These are phyloP conservation scores for Dasysyrphus tricinctus DNA, from an alignment of 2,888 invertebrate species.

Conservation along the genomic window DNA sequence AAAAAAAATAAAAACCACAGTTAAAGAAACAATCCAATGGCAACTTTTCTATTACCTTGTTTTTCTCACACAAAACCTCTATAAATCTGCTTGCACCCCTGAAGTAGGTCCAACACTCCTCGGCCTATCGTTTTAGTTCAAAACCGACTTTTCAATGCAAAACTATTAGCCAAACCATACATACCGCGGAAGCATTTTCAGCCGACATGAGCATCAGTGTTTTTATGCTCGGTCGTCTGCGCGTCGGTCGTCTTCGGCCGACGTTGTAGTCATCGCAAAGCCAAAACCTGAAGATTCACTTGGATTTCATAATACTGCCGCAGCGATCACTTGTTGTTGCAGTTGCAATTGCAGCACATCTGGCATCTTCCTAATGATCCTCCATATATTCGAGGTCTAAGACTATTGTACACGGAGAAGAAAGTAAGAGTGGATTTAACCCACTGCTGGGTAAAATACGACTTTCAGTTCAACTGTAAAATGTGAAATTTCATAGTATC, in stretches of 20 bases:
- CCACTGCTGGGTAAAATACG: not conserved
- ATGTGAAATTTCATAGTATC: no score
- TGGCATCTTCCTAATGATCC: constrained; percentile 26
- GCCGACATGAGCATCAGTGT: constrained; percentile 47
- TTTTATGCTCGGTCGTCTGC: constrained; percentile 19
- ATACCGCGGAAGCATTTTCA: constrained; percentile 59
- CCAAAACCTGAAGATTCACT: constrained; percentile 69
- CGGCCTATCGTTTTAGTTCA: constrained; percentile 38
- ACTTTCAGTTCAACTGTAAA: no score
- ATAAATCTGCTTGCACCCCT: not conserved
- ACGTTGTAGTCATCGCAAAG: constrained; percentile 3
- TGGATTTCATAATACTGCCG: constrained; percentile 57
- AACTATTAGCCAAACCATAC: constrained; percentile 54
- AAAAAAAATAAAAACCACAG: constrained; percentile 15
- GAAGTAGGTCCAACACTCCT: not conserved
- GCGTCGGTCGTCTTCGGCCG: not conserved
- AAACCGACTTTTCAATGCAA: constrained; percentile 49
- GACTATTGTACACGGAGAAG: constrained; percentile 10
- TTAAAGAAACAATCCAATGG: constrained; percentile 56
- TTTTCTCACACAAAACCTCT: constrained; percentile 49
- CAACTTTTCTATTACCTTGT: constrained; percentile 53
- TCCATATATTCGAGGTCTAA: constrained; percentile 9
- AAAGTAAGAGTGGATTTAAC: not conserved
- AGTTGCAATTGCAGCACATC: not conserved
- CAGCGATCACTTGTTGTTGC: not conserved